Evolutionary conservation across 1,140 invertebrate species (phyloP).

Genomic region (Caenorhabditis elegans): DNA sequence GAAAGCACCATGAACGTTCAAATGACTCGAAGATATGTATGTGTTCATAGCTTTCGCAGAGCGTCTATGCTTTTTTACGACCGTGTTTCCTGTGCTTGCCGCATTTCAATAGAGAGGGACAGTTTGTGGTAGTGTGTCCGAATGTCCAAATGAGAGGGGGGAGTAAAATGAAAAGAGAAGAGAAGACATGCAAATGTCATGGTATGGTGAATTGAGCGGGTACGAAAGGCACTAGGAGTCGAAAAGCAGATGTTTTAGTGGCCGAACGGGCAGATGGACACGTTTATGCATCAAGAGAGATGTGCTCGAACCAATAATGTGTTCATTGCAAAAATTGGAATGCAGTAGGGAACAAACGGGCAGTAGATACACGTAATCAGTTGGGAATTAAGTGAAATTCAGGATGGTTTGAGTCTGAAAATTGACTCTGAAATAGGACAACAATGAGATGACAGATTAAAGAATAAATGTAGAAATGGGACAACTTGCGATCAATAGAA

Average conservation of each 20-base stretch:
- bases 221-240: background rate
- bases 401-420: no score
- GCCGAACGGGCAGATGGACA: conserved; percentile 17
- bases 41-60: background rate
- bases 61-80: background rate
- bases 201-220: background rate
- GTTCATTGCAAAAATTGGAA: background rate
- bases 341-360: background rate
- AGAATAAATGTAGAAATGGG: no score
- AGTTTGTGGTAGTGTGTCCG: background rate
- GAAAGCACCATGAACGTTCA: background rate
- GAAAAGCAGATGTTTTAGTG: conserved; percentile 33
- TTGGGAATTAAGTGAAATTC: background rate
- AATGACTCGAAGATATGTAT: background rate
- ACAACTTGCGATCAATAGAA: no score
- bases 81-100: conserved; percentile 5
- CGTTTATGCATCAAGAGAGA: conserved; percentile 29
- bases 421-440: no score
- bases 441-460: no score
- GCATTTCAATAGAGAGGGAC: conserved; percentile 24
- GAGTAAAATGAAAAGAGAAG: background rate
- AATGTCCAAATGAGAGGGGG: background rate
- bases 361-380: background rate
- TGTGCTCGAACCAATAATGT: conserved; percentile 29
- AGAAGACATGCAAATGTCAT: conserved; percentile 28